Evolutionary conservation across 2,797 vertebrate species (phyloP).

Genomic region (Gila robusta): DNA sequence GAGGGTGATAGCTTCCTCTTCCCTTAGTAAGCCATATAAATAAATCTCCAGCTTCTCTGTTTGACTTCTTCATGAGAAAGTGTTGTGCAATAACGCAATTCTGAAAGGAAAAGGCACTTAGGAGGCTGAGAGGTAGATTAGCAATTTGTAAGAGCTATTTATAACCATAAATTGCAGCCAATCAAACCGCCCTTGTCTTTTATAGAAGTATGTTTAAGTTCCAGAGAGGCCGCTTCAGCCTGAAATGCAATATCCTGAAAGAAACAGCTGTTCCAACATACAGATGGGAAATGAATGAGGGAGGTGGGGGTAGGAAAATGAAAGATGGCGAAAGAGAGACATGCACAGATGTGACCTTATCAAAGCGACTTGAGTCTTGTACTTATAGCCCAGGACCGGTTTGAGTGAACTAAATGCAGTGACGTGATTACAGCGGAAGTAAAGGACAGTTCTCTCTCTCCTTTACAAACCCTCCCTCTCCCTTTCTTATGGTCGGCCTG

Average conservation of each 20-base stretch:
- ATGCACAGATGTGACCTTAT: slow-evolving; percentile 86
- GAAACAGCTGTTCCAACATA: slow-evolving; percentile 65
- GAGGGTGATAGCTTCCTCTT: slow-evolving; percentile 61
- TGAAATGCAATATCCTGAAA: slow-evolving; percentile 66
- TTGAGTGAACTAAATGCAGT: slow-evolving; percentile 86
- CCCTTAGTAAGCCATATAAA: slow-evolving; percentile 64
- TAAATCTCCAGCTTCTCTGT: slow-evolving; percentile 71
- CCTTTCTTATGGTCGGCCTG: slow-evolving; percentile 83
- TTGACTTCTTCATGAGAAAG: slow-evolving; percentile 74
- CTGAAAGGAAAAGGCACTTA: slow-evolving; percentile 73
- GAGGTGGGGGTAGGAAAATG: slow-evolving; percentile 38
- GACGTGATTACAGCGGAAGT: slow-evolving; percentile 85
- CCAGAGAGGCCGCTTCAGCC: slow-evolving; percentile 57
- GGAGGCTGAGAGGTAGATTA: slow-evolving; percentile 71
- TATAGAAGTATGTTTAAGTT: slow-evolving; percentile 65
- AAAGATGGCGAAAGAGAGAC: slow-evolving; percentile 62
- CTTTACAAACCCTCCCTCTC: slow-evolving; percentile 38
- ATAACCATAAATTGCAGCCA: slow-evolving; percentile 69
- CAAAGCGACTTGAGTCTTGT: slow-evolving; percentile 84
- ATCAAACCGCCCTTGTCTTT: slow-evolving; percentile 65
- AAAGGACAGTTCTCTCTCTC: slow-evolving; percentile 65
- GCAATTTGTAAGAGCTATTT: slow-evolving; percentile 73
- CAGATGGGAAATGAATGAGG: slow-evolving; percentile 40
- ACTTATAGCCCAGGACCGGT: slow-evolving; percentile 88
- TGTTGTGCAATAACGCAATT: slow-evolving; percentile 71